Percentiles rank a stretch among this genome's conserved stretches.
Conservation (phyloP, 2,797 vertebrate species). For the Choloepus didactylus region DNA sequence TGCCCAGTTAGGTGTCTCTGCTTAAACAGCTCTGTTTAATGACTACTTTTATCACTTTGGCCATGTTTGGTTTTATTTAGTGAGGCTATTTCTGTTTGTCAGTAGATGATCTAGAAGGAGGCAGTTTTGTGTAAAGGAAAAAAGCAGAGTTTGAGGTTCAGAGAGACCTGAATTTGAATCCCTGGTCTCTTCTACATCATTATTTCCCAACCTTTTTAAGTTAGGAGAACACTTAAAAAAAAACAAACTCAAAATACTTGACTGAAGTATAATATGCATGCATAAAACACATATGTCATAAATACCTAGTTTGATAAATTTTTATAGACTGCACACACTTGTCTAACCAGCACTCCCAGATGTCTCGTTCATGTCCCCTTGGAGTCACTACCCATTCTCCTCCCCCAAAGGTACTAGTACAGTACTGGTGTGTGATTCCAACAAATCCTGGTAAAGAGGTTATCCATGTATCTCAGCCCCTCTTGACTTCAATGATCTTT, state of each 20-base stretch:
- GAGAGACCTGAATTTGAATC: conserved; percentile 6
- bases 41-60: background rate
- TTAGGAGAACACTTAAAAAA: background rate
- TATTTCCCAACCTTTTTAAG: conserved; percentile 15
- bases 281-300: background rate
- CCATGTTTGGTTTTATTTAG: background rate
- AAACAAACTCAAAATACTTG: background rate
- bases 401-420: background rate
- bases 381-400: background rate
- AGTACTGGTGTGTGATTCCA: background rate
- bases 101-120: background rate
- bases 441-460: background rate
- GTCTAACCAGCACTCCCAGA: background rate
- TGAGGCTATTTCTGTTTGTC: background rate
- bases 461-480: background rate
- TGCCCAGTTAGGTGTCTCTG: background rate
- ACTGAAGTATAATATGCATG: background rate
- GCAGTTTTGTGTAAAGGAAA: background rate
- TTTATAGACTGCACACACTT: background rate
- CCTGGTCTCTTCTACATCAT: background rate
- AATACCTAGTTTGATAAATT: background rate
- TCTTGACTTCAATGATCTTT: background rate
- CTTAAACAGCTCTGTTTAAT: background rate
- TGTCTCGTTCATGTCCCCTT: background rate
- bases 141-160: background rate